Base-by-base conservation (phyloP, 1,140 invertebrate species). In the Aricia agestis region DNA sequence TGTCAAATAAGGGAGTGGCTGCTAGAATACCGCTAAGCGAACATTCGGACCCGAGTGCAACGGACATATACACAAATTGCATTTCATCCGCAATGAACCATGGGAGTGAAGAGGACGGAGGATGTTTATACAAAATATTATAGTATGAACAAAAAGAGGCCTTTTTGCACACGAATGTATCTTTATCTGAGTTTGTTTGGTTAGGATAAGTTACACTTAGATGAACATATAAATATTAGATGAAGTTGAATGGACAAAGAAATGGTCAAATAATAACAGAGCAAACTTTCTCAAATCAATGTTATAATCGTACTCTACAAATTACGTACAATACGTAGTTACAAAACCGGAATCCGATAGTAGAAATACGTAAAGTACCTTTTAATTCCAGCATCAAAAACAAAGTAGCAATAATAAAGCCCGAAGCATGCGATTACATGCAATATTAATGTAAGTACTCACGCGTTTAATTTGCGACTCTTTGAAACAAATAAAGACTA, bases 21-120 rank as follows among this genome's bases (percentile, higher is more conserved):
- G 57, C 61, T 41, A 68, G 67, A 72, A 69, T 72, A 66, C 67
- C 67, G 67, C 67, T 72, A 65, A 36, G 31, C 42, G 41, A 65
- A 65, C 68, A 71, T 63, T 52, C 59, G 18, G 59, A 19, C n/a
- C 59, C 19, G 6, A 63, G 59, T 63, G 59, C 59, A 63, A 63
- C 18, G 32, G 31, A 67, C 31, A 67, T 13, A 67, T n/a, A 36
- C 11, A 63, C 59, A 63, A 52, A 52, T 52, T 52, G 45, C 45
- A 52, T 52, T 52, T 52, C 45, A 52, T 52, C 13, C 45, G 45
- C 45, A 52, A 52, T 52, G 13, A 52, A 13, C 11, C 45, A 15
- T 52, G 45, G 13, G 45, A 13, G 45, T 52, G 13, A 52, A 15
- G 9, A 52, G 45, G 45, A 52, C 13, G 45, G 45, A 15, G 10